Evolutionary conservation across 2,888 invertebrate genomes (phyloP), one percentile per base, ranked within the genome.

Genomic region (Cheilosia impressa): DNA sequence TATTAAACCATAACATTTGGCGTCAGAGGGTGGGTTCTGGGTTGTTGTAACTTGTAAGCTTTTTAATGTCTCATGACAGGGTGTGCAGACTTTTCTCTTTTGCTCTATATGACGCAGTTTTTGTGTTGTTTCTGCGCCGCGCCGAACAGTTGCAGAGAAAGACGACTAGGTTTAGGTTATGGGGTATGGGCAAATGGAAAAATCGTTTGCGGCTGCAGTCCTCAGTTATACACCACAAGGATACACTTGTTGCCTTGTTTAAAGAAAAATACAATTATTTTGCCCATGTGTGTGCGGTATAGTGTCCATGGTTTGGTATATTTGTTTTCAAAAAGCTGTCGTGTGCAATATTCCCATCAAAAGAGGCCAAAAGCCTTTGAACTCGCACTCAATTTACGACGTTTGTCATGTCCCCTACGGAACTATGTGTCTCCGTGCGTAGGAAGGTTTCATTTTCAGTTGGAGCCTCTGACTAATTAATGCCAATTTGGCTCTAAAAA

Each of bases 241-340:
- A 79, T 69, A 63, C 83, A 84, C 84, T 84, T 84, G 84, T 84
- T 84, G 84, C 84, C 24, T 45, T 45, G 50, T 43, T 50, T 1
- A 47, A 19, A 24, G 34, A 47, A 45, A 31, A 31, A 17, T n/a
- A 31, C 31, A 9, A 31, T 31, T 13, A 4, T 31, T 15, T 15
- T 31, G 27, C 7, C 24, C 19, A n/a, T 58, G 9, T 22, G 6
- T 43, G 13, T 27, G 65, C 31, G 47, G 6, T 22, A 10, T 41
- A n/a, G n/a, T 24, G 31, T 22, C 24, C 22, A 24, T 47, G 38
- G 9, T 34, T 31, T 34, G 34, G 34, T 43, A 41, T 43, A 22
- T 41, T 38, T 13, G 55, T 43, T 41, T 41, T 13, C 6, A 15
- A n/a, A 22, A 22, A 7, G 27, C 22, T 22, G 65, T 38, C 10